phyloP scores from a whole-genome alignment of 2,113 vertebrate genomes.

The Hydropotes inermis region DNA sequence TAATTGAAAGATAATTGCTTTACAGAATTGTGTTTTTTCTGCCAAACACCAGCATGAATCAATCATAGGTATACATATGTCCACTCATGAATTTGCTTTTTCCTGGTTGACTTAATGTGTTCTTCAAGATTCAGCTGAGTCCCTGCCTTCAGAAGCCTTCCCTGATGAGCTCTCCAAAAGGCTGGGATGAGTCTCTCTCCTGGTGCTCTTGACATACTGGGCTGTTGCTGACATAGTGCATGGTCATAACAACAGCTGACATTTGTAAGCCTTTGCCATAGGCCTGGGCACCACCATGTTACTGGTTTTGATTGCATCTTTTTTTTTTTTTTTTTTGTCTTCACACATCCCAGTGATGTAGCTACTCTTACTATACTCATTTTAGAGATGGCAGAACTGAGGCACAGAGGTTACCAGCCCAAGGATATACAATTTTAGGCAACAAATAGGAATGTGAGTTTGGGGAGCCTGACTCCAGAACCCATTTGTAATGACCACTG shows the following conservation, averaged over 20 bases:
- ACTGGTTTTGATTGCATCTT: neutral
- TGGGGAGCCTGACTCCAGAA: neutral
- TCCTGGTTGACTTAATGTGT: neutral
- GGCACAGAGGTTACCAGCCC: neutral
- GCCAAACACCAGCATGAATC: neutral
- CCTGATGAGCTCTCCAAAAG: neutral
- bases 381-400: neutral
- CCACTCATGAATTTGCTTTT: neutral
- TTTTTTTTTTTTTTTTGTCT: neutral
- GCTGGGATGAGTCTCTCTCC: neutral
- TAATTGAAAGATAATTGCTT: neutral
- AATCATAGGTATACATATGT: neutral
- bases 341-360: neutral
- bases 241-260: neutral
- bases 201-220: too few relatives aligned
- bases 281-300: rapidly evolving
- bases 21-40: neutral
- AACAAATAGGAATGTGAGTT: neutral
- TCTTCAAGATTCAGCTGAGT: neutral
- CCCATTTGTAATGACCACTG: rapidly evolving
- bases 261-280: neutral
- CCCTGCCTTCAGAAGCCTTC: neutral
- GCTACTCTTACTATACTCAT: neutral
- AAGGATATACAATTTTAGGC: neutral
- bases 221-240: rapidly evolving